These are phyloP conservation scores for Euwallacea similis DNA, from an alignment of 1,140 invertebrate species.

Conservation along the genomic window DNA sequence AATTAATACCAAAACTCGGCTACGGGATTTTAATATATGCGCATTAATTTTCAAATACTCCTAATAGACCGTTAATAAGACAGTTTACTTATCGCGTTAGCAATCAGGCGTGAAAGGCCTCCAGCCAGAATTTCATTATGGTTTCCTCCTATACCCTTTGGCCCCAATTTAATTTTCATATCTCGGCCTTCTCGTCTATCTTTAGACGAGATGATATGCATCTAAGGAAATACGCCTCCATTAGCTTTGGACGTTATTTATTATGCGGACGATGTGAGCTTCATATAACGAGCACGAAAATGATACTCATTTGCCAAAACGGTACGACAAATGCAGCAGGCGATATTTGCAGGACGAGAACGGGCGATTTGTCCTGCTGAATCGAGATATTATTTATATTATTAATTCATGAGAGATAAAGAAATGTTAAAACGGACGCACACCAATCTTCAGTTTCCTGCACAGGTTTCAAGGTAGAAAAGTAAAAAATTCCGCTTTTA, in stretches of 20 bases:
- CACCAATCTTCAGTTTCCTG: too few relatives aligned
- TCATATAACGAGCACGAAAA: not conserved
- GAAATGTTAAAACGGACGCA: too few relatives aligned
- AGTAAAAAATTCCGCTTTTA: too few relatives aligned
- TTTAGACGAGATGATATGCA: not conserved
- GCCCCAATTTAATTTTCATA: constrained; percentile 36
- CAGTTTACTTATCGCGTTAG: constrained; percentile 36
- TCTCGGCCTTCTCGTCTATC: constrained; percentile 10
- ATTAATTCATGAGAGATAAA: too few relatives aligned
- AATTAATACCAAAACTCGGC: not conserved
- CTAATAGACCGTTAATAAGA: constrained; percentile 37
- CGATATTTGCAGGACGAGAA: too few relatives aligned
- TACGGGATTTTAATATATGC: constrained; percentile 25
- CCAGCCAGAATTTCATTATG: constrained; percentile 27
- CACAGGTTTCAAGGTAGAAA: too few relatives aligned
- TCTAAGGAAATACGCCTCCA: constrained; percentile 8
- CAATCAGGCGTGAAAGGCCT: constrained; percentile 30
- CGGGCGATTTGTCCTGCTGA: too few relatives aligned
- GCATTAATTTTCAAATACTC: constrained; percentile 33
- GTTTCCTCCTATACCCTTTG: constrained; percentile 12
- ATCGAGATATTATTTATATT: too few relatives aligned
- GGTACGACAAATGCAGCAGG: too few relatives aligned
- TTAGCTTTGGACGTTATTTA: constrained; percentile 15
- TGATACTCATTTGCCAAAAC: not conserved
- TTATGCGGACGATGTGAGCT: not conserved